Conservation (phyloP, 2,888 invertebrate species). For the Rhagonycha fulva region DNA sequence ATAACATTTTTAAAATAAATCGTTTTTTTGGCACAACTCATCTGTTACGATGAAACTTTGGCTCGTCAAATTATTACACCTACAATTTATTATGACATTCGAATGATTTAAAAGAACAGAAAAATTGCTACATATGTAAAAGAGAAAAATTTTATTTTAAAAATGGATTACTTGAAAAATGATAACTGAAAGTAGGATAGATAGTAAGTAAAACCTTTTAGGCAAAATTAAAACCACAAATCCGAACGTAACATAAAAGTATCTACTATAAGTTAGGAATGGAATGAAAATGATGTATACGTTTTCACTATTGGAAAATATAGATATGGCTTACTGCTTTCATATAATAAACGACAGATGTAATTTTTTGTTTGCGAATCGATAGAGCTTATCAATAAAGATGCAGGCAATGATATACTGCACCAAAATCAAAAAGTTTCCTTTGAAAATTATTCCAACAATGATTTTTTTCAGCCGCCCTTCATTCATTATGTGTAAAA, state of each 20-base stretch:
- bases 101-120: not conserved
- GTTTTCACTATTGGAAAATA: not conserved
- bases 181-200: not conserved
- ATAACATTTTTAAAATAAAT: not conserved
- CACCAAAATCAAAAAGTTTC: not conserved
- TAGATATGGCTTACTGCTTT: not conserved
- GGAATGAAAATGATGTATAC: not conserved
- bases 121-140: not conserved
- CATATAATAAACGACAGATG: not conserved
- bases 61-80: not conserved
- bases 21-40: not conserved
- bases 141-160: not conserved
- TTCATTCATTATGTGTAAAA: not conserved
- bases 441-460: not conserved
- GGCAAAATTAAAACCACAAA: conserved; percentile 9
- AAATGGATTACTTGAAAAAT: conserved; percentile 4
- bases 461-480: not conserved
- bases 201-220: not conserved
- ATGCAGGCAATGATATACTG: not conserved
- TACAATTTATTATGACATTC: not conserved
- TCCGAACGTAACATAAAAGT: not conserved
- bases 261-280: not conserved
- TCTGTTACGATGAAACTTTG: not conserved
- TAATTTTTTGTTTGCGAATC: not conserved
- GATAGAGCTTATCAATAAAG: not conserved